phyloP scores from a whole-genome alignment of 1,140 invertebrate genomes.

The Tetraneura akinire region DNA sequence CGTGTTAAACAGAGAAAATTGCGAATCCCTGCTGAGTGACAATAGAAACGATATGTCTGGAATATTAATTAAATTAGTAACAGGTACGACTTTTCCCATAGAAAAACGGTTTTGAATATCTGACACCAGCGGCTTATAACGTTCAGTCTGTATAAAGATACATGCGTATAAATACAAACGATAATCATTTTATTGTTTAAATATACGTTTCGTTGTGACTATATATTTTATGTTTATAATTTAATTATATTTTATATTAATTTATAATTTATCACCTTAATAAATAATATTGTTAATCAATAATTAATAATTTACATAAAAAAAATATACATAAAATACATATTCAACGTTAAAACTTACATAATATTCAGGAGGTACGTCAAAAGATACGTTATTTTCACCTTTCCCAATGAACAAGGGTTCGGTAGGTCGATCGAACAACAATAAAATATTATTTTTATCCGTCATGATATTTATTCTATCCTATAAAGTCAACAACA shows the following conservation, averaged over 20 bases:
- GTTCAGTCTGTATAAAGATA: conserved; percentile 62
- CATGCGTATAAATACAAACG: too few species aligned
- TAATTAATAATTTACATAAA: too few species aligned
- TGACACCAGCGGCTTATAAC: conserved; percentile 52
- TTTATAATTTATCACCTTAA: too few species aligned
- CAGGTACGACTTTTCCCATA: conserved; percentile 60
- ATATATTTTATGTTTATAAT: too few species aligned
- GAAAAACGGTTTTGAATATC: conserved; percentile 53
- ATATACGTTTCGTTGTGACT: too few species aligned
- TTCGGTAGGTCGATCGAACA: conserved; percentile 76
- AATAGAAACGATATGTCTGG: conserved; percentile 70
- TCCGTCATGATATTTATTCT: neutral
- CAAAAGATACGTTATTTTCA: conserved; percentile 60
- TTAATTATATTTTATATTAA: too few species aligned
- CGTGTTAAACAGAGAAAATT: conserved; percentile 77
- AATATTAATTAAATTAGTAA: conserved; percentile 65
- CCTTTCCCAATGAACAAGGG: conserved; percentile 70
- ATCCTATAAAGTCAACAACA: neutral
- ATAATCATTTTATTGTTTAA: too few species aligned
- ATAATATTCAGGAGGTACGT: conserved; percentile 64
- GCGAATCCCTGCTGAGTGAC: conserved; percentile 67
- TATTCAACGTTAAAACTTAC: conserved; percentile 59
- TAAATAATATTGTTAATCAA: too few species aligned
- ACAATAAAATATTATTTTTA: conserved; percentile 53
- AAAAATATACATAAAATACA: too few species aligned